phyloP scores from a whole-genome alignment of 1,140 invertebrate genomes.

The Cataglyphis hispanica region DNA sequence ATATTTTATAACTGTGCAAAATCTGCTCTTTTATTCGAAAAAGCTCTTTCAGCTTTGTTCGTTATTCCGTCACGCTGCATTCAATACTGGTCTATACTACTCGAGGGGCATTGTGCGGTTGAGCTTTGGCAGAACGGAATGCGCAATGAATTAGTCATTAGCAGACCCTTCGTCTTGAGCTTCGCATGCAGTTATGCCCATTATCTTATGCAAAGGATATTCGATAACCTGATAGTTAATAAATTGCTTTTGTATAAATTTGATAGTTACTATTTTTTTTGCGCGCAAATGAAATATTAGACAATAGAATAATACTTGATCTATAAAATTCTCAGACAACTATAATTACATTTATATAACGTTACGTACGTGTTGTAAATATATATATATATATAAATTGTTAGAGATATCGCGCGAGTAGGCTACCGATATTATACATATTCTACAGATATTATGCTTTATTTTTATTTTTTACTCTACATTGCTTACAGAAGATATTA shows the following conservation, averaged over 20 bases:
- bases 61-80: conserved; percentile 39
- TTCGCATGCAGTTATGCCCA: background rate
- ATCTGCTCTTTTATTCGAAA: conserved; percentile 10
- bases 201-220: background rate
- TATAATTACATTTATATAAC: background rate
- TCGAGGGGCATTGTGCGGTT: conserved; percentile 25
- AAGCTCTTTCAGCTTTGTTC: conserved; percentile 32
- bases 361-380: background rate
- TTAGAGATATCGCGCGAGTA: background rate
- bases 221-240: background rate
- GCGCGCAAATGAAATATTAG: background rate
- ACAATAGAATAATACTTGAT: background rate
- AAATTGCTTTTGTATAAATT: background rate
- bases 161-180: conserved; percentile 21
- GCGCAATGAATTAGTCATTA: conserved; percentile 56
- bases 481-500: background rate
- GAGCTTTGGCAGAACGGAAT: conserved; percentile 34
- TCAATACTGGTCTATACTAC: conserved; percentile 44
- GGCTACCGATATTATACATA: background rate
- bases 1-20: conserved; percentile 32
- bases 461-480: background rate
- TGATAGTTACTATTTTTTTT: background rate
- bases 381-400: background rate
- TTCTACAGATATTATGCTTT: no score
- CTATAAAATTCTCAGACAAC: background rate